These are phyloP conservation scores for Mesorhabditis sp. DNA, from an alignment of 2,888 invertebrate genomes.

Conservation along the genomic window DNA sequence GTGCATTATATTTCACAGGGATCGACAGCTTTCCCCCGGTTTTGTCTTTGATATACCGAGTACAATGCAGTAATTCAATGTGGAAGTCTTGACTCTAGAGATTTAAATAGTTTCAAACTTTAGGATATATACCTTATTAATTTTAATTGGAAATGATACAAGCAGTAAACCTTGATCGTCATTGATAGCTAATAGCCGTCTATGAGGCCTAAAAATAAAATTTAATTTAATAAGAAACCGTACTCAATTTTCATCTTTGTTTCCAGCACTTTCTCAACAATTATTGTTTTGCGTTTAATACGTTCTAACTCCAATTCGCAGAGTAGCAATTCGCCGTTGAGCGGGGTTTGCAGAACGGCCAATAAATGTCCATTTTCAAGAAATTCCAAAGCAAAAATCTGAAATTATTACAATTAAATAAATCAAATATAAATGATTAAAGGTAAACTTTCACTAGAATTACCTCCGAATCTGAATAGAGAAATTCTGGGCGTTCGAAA, in stretches of 20 bases:
- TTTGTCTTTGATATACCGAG: background rate
- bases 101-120: background rate
- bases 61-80: background rate
- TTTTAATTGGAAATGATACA: background rate
- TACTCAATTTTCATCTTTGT: constrained; percentile 5
- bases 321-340: background rate
- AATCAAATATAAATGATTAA: too few species aligned
- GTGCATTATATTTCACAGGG: background rate
- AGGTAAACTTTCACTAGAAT: background rate
- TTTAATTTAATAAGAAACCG: background rate
- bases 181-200: background rate
- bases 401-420: background rate
- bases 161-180: background rate
- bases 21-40: background rate
- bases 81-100: constrained; percentile 3
- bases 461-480: background rate
- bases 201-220: background rate
- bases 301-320: background rate
- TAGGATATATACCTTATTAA: background rate
- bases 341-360: background rate
- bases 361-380: background rate
- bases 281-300: background rate
- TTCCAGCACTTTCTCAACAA: background rate
- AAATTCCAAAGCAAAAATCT: background rate
- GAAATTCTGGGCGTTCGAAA: background rate